phyloP scores from a whole-genome alignment of 2,797 vertebrate genomes.

The Cirrhinus molitorella region DNA sequence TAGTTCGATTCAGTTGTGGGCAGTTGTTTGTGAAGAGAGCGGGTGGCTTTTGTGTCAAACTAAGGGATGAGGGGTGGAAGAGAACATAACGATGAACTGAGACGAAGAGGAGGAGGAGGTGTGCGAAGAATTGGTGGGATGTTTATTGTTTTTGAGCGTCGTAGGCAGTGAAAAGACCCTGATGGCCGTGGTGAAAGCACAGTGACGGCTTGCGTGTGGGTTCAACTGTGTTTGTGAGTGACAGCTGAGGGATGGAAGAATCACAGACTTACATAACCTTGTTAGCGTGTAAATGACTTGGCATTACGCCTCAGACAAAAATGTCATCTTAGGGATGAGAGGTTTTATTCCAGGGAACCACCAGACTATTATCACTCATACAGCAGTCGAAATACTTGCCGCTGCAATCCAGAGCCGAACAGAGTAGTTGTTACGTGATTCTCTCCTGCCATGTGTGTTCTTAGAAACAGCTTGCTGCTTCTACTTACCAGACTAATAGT shows the following conservation, averaged over 20 bases:
- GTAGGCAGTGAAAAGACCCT: slow-evolving; percentile 30
- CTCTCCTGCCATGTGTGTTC: background rate
- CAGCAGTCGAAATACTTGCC: background rate
- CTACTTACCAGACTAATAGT: background rate
- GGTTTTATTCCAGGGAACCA: slow-evolving; percentile 14
- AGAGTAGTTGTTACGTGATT: slow-evolving; percentile 14
- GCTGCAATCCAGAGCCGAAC: background rate
- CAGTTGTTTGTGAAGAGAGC: slow-evolving; percentile 14
- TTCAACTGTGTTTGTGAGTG: slow-evolving; percentile 10
- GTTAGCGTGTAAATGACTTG: slow-evolving; percentile 25
- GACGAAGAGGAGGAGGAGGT: slow-evolving; percentile 27
- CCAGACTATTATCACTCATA: slow-evolving; percentile 6
- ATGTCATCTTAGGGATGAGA: slow-evolving; percentile 20
- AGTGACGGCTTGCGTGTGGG: background rate
- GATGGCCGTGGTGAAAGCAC: background rate
- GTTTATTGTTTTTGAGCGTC: slow-evolving; percentile 44
- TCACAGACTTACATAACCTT: slow-evolving; percentile 20
- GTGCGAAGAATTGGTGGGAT: slow-evolving; percentile 18
- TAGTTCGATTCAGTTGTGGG: background rate
- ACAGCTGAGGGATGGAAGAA: background rate
- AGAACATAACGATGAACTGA: slow-evolving; percentile 25
- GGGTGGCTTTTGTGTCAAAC: slow-evolving; percentile 42
- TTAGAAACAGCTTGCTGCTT: slow-evolving; percentile 16
- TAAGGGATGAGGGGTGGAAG: slow-evolving; percentile 22
- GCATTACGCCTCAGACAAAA: slow-evolving; percentile 1